These are phyloP conservation scores for Oxystoma pomonae DNA, from an alignment of 2,888 invertebrate species.

Conservation along the genomic window DNA sequence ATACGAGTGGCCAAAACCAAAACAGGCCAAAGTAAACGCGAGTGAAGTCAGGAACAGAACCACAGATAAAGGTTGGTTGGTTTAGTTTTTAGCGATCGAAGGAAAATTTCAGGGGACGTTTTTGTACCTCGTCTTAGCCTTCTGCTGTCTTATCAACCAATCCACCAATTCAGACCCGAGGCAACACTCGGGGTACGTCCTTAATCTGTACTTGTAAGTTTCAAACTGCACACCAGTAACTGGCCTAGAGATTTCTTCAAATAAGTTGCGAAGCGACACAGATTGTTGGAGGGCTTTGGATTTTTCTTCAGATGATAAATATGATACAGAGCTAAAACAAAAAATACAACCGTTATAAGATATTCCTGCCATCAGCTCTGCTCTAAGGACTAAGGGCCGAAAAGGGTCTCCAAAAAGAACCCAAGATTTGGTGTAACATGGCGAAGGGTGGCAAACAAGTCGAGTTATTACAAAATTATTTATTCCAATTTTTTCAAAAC, in stretches of 20 bases:
- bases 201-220: conserved; percentile 65
- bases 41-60: no score
- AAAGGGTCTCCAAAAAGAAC: no score
- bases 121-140: conserved; percentile 71
- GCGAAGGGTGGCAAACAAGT: no score
- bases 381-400: no score
- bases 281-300: conserved; percentile 55
- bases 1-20: no score
- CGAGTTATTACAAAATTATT: no score
- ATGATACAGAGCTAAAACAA: conserved; percentile 26
- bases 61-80: no score
- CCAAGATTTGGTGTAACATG: no score
- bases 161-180: conserved; percentile 77
- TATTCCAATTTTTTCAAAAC: no score
- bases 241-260: conserved; percentile 54
- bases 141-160: conserved; percentile 77
- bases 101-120: no score
- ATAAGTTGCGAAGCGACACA: conserved; percentile 57
- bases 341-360: neutral
- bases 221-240: conserved; percentile 55
- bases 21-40: no score
- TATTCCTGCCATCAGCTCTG: neutral
- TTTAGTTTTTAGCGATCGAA: no score
- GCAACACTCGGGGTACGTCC: conserved; percentile 72
- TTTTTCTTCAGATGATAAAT: conserved; percentile 53